Conservation (phyloP, 2,113 vertebrate species). For the Neodon shergylaensis region DNA sequence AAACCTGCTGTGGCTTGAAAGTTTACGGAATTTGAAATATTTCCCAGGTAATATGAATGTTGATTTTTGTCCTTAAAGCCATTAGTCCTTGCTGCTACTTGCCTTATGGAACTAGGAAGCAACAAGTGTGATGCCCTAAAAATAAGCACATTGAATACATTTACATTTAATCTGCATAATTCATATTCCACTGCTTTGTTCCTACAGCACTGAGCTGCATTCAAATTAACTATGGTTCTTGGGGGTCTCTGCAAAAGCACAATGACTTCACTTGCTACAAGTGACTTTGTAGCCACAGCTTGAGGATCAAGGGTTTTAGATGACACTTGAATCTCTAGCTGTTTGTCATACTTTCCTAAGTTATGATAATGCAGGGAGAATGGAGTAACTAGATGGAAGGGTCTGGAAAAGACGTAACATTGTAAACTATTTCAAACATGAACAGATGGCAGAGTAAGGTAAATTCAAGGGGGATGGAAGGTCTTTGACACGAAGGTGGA, state of each 20-base stretch:
- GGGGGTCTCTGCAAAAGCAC: background rate
- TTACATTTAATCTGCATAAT: background rate
- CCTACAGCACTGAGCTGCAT: background rate
- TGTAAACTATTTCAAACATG: background rate
- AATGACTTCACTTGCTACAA: background rate
- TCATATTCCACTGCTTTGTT: background rate
- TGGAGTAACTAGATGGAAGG: background rate
- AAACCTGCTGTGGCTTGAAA: background rate
- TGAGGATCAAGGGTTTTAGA: background rate
- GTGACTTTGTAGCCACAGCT: background rate
- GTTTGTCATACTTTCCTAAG: background rate
- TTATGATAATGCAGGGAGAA: background rate
- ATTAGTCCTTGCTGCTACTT: background rate
- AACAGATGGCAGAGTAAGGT: background rate
- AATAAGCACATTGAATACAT: background rate
- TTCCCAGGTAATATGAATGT: background rate
- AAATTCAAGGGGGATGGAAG: background rate
- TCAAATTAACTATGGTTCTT: slow-evolving; percentile 31
- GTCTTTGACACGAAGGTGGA: background rate
- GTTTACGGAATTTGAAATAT: slow-evolving; percentile 2
- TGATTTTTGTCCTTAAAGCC: slow-evolving; percentile 12
- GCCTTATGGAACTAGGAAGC: slow-evolving; percentile 23
- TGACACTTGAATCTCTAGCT: background rate
- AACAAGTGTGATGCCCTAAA: slow-evolving; percentile 31
- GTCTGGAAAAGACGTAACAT: background rate